Evolutionary conservation across 1,140 invertebrate genomes (phyloP).

Genomic region (Euura saliciscinereae): DNA sequence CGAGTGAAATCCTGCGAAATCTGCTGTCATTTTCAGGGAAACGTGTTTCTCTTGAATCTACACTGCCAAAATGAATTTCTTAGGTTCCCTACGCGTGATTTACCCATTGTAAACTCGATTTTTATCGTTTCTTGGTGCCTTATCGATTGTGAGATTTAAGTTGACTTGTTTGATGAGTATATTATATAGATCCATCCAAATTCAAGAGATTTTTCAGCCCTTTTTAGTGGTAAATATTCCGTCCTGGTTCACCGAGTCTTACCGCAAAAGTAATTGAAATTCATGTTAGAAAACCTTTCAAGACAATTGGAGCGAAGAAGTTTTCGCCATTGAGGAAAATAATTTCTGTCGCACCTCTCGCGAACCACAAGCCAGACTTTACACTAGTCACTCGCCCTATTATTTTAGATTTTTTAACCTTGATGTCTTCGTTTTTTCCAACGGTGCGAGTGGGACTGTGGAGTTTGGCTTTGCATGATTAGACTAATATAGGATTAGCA

Average conservation of each 20-base stretch:
- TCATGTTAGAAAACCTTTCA: no score
- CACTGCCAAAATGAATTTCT: not conserved
- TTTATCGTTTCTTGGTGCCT: no score
- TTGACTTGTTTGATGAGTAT: no score
- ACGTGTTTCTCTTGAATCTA: not conserved
- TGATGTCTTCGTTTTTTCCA: slow-evolving; percentile 6
- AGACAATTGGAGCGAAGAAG: no score
- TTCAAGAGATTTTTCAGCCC: no score
- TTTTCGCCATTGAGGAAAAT: not conserved
- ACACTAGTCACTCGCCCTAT: slow-evolving; percentile 46
- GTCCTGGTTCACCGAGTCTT: no score
- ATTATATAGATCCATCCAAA: no score
- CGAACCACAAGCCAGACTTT: slow-evolving; percentile 42
- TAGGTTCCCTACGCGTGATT: not conserved
- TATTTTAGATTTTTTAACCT: slow-evolving; percentile 13
- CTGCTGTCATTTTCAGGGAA: not conserved
- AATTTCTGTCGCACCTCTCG: not conserved
- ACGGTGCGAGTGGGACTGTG: slow-evolving; percentile 49
- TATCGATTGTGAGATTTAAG: no score
- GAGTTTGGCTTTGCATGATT: slow-evolving; percentile 39
- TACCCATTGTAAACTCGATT: not conserved
- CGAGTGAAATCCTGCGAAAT: not conserved
- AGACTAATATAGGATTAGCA: not conserved
- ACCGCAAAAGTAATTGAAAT: no score
- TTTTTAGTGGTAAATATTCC: no score